Evolutionary conservation across 2,113 vertebrate species (phyloP).

Genomic region (Neodon shergylaensis): DNA sequence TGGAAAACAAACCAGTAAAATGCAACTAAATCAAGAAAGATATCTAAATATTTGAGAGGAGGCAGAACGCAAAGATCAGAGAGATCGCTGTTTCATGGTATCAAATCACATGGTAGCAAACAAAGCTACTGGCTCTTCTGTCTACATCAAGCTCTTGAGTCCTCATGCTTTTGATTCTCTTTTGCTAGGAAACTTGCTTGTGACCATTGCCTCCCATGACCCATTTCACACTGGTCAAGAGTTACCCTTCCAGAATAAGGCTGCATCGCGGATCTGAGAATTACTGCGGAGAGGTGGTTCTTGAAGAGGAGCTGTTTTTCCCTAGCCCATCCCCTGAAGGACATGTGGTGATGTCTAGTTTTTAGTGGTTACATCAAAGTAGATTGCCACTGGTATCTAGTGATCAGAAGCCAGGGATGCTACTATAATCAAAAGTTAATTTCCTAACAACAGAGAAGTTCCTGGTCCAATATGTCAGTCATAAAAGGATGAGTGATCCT

Average conservation of each 20-base stretch:
- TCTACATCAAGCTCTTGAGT: background rate
- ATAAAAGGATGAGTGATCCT: background rate
- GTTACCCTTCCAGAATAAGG: background rate
- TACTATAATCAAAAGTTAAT: background rate
- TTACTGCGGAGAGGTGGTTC: background rate
- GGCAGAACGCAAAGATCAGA: background rate
- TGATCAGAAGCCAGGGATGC: background rate
- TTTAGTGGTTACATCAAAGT: background rate
- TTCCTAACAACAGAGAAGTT: background rate
- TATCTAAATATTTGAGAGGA: background rate
- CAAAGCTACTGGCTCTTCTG: background rate
- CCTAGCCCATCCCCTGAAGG: background rate
- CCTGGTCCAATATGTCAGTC: background rate
- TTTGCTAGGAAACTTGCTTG: background rate
- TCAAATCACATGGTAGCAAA: background rate
- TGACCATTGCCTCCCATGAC: background rate
- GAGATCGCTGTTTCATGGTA: background rate
- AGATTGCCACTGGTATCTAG: background rate
- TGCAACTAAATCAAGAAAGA: background rate
- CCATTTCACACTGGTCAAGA: background rate
- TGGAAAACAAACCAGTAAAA: background rate
- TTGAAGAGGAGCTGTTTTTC: background rate
- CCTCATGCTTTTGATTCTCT: background rate
- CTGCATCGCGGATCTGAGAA: background rate
- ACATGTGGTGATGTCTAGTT: background rate